Conservation (phyloP, 2,888 invertebrate genomes). For the Tuberolachnus salignus region DNA sequence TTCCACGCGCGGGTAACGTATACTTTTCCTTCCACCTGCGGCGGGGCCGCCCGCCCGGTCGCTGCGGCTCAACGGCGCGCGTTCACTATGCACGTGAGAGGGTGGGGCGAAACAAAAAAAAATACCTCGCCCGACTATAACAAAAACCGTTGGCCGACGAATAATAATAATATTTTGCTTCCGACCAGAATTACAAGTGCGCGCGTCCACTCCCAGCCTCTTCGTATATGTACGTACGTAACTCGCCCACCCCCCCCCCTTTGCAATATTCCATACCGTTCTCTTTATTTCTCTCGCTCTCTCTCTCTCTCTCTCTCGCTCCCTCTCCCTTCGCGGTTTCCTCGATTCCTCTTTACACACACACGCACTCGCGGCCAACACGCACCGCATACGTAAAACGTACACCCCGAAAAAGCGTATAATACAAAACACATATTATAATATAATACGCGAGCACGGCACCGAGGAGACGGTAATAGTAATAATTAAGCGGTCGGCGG, state of each 20-base stretch:
- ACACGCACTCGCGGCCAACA: constrained; percentile 24
- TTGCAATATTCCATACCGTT: neutral
- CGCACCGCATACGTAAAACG: constrained; percentile 48
- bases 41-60: neutral
- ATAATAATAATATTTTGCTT: constrained; percentile 52
- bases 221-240: neutral
- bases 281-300: neutral
- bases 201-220: constrained; percentile 9
- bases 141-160: constrained; percentile 45
- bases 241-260: neutral
- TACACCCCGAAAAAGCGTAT: constrained; percentile 29
- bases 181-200: constrained; percentile 52
- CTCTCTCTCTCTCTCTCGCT: neutral
- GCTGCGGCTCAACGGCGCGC: neutral
- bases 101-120: neutral
- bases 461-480: constrained; percentile 5
- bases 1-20: constrained; percentile 16
- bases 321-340: neutral
- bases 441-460: neutral
- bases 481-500: constrained; percentile 43
- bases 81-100: neutral
- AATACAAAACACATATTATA: neutral
- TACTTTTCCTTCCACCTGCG: constrained; percentile 43
- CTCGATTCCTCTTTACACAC: constrained; percentile 2
- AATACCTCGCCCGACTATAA: constrained; percentile 24